Conservation (phyloP, 2,888 invertebrate species). For the Carcina quercana region DNA sequence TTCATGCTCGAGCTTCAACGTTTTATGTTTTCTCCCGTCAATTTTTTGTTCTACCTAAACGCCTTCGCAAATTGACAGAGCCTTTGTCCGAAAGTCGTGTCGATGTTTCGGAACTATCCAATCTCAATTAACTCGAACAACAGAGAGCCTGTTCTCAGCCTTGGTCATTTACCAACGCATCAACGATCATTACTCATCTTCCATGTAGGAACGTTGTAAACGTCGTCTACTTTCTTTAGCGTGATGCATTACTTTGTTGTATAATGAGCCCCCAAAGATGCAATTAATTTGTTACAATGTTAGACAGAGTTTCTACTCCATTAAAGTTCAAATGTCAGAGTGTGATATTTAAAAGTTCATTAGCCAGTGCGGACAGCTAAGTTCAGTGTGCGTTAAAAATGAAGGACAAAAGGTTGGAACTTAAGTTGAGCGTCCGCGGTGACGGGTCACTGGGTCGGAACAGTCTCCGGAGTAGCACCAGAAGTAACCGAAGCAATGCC, state of each 20-base stretch:
- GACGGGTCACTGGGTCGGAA: constrained; percentile 60
- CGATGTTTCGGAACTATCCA: constrained; percentile 46
- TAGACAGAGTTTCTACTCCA: constrained; percentile 30
- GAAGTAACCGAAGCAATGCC: constrained; percentile 53
- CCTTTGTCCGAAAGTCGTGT: constrained; percentile 53
- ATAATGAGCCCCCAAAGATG: constrained; percentile 29
- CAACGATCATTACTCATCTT: constrained; percentile 52
- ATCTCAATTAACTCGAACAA: constrained; percentile 56
- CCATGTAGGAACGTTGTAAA: constrained; percentile 42
- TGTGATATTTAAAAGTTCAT: constrained; percentile 16
- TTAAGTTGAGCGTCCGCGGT: constrained; percentile 64
- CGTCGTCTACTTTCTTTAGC: constrained; percentile 52
- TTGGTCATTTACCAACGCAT: constrained; percentile 55
- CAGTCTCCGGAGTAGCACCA: constrained; percentile 50
- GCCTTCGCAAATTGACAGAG: constrained; percentile 44
- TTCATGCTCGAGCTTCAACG: constrained; percentile 29
- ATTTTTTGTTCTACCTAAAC: constrained; percentile 36
- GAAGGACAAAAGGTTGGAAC: constrained; percentile 66
- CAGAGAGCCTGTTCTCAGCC: constrained; percentile 43
- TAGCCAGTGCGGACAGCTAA: constrained; percentile 13
- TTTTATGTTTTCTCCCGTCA: constrained; percentile 47
- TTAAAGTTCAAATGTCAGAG: constrained; percentile 27
- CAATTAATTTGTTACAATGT: constrained; percentile 36
- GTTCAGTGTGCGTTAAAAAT: constrained; percentile 31
- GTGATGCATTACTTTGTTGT: constrained; percentile 39